A percentile compares a stretch with the other conserved stretches of the same genome.
Conservation (phyloP, 2,797 vertebrate species). For the Lagocephalus sceleratus region DNA sequence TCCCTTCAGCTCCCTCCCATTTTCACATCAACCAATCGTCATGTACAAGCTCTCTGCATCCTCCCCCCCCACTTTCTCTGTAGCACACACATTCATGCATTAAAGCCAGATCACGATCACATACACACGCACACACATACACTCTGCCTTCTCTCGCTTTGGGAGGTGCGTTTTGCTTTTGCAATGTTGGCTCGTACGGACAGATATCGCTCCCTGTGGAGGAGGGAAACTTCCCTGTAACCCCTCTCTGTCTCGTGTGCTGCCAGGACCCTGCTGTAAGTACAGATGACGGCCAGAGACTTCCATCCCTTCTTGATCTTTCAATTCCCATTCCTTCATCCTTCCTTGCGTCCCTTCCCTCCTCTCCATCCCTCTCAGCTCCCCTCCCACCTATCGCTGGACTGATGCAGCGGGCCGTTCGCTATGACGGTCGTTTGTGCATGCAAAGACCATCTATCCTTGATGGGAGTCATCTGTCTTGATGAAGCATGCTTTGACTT, state of each 20-base stretch:
- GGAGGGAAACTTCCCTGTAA: conserved; percentile 51
- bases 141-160: conserved; percentile 22
- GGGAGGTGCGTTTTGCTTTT: conserved; percentile 37
- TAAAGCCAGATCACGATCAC: conserved; percentile 37
- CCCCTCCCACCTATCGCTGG: conserved; percentile 9
- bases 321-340: conserved; percentile 20
- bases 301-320: conserved; percentile 11
- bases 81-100: conserved; percentile 42
- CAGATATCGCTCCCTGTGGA: conserved; percentile 44
- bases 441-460: too few species aligned
- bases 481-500: neutral
- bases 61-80: conserved; percentile 32
- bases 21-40: conserved; percentile 61
- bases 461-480: conserved; percentile 1
- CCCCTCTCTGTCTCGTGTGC: conserved; percentile 35
- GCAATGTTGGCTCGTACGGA: conserved; percentile 52
- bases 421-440: neutral
- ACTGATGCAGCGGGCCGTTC: conserved; percentile 33
- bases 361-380: conserved; percentile 8
- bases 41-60: conserved; percentile 46
- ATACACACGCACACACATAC: conserved; percentile 21
- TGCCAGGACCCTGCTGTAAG: conserved; percentile 55
- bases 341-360: conserved; percentile 14
- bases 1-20: conserved; percentile 58
- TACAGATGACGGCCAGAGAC: conserved; percentile 29